Evolutionary conservation across 2,888 invertebrate genomes (phyloP).

Genomic region (Therioaphis trifolii): DNA sequence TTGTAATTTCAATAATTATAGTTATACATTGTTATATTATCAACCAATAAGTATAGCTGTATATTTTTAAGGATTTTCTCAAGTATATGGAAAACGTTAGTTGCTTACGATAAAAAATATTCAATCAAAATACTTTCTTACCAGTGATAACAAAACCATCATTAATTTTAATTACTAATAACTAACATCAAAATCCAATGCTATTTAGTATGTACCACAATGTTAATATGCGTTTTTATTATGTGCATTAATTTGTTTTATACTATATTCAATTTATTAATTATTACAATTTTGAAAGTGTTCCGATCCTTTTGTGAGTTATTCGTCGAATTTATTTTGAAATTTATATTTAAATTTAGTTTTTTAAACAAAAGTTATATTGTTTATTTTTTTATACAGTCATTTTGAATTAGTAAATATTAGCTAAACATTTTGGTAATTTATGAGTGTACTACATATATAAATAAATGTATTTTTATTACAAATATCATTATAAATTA

Average conservation of each 20-base stretch:
- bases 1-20: too few relatives aligned
- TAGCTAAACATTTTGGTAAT: constrained; percentile 17
- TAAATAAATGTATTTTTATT: constrained; percentile 27
- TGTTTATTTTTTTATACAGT: constrained; percentile 34
- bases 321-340: constrained; percentile 24
- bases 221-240: not conserved
- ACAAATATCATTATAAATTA: not conserved
- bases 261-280: not conserved
- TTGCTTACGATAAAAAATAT: not conserved
- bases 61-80: too few relatives aligned
- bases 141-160: not conserved
- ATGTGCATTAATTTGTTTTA: not conserved
- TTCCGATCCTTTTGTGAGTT: constrained; percentile 1
- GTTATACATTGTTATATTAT: too few relatives aligned
- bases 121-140: not conserved
- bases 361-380: constrained; percentile 11
- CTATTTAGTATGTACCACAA: not conserved
- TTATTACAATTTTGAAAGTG: not conserved
- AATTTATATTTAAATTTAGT: not conserved
- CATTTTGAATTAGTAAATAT: not conserved
- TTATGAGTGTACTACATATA: not conserved
- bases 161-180: too few relatives aligned
- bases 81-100: too few relatives aligned
- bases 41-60: too few relatives aligned
- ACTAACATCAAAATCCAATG: not conserved